Evolutionary conservation across 2,797 vertebrate species (phyloP), one percentile per base, ranked within the genome.

Genomic region (Zalophus californianus): DNA sequence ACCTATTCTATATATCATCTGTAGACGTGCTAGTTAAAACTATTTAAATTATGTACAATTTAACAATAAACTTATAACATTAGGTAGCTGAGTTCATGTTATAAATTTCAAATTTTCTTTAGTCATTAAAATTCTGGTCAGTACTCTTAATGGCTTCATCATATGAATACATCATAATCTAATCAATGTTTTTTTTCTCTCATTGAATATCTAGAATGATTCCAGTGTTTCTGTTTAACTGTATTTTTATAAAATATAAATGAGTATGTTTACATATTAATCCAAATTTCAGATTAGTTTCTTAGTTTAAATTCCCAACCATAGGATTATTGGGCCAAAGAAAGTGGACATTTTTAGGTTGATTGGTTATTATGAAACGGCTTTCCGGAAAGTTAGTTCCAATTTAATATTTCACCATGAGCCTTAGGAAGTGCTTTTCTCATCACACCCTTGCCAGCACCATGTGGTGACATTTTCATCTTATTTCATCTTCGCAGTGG

Each of bases 291-390:
- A 85, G 91, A 16, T 50, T 78, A 15, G 2, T 48, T 96, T 14
- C 54, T 90, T 68, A 75, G 70, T 94, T 96, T 86, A 82, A 91
- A 89, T 64, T 89, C 23, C 62, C 16, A 32, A 66, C 32, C 41
- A 52, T 27, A 32, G 32, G 52, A 64, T 87, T 83, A 50, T n/a
- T 9, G 77, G 56, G 20, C 27, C 7, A 41, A 70, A 86, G 62
- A 35, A 87, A 84, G 66, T 23, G 52, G 13, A 5, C 62, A 58
- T 86, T 88, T 94, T 95, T 82, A 68, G 56, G 18, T 79, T 58
- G 32, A 15, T 44, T n/a, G 23, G 20, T 86, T 56, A 25, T 62
- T 23, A 54, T 72, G 38, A 92, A 85, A 78, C 44, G 56, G 13
- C 21, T 60, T 86, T 72, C n/a, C 15, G 50, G 80, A 75, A 62